Evolutionary conservation across 2,113 vertebrate species (phyloP), one percentile per base, ranked within the genome.

Genomic region (Syngnathoides biaculeatus): DNA sequence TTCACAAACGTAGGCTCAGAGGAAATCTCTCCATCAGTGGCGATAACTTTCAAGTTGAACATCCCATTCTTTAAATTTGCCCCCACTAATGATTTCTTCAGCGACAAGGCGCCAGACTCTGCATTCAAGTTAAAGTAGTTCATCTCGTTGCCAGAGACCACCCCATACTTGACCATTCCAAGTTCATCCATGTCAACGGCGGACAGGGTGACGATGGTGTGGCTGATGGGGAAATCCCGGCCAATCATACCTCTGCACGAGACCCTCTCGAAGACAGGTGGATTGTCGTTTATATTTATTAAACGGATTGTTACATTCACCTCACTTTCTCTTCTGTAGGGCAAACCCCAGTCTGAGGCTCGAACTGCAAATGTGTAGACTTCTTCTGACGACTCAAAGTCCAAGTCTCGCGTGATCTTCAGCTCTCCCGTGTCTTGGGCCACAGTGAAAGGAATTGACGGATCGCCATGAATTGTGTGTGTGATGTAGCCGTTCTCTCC

Each of bases 331-430:
- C 95, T 92, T 68, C 97, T 93, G 72, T 97, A 98, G 0, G 97
- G 97, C 0, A 95, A 95, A 24, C 97, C 97, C 96, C 97, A 98
- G 79, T 99, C 97, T 0, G 97, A 98, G 26, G 95, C 97, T 60
- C 97, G 90, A 20, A 99, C 93, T 0, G 91, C 82, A 67, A 99
- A 98, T 24, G 87, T 90, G 76, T 96, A 99, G 0, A 80, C 91
- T 82, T 98, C 95, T 27, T 94, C 92, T 43, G 93, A 94, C 4
- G 95, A 95, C 75, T 99, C 97, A 88, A 95, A 98, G 84, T 99
- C 97, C 22, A 99, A 73, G 64, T 95, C 94, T 78, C 90, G 90
- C 17, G 92, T 94, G 68, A 93, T 93, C 82, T 88, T 95, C 74
- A 99, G 89, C 67, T 95, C 84, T 57, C 97, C 97, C 15, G 95